Evolutionary conservation across 1,140 invertebrate species (phyloP), one percentile per base, ranked within the genome.

Genomic region (Zaprionus lachaisei): DNA sequence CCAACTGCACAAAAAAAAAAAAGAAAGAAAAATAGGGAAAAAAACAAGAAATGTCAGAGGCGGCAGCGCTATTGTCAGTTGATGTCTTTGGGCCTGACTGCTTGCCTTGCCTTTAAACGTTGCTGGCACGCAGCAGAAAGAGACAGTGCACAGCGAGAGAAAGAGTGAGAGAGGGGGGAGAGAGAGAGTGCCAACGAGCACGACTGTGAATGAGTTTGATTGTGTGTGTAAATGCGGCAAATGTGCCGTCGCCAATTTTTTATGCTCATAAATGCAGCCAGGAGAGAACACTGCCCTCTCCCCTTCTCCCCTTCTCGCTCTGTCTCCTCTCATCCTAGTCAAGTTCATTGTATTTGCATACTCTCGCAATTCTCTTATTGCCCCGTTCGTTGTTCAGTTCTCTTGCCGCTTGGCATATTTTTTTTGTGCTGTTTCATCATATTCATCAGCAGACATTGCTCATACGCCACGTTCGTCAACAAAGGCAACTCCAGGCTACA

Each of bases 301-400:
- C 61, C 20, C 20, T 24, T 20, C 41, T n/a, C n/a, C 15, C 38
- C 38, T n/a, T 12, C 5, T 6, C 54, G 26, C 12, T 20, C 5
- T 47, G 65, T 71, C 66, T 60, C 56, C 66, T 55, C 14, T 17
- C 14, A 63, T 51, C 60, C 66, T 7, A 70, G 72, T 87, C 83
- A 83, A 87, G 84, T 81, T 89, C 85, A 90, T 89, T 89, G 84
- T 89, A 90, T 89, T 89, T 89, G 85, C 84, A 89, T 90, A 78
- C 34, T 54, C 31, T 11, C 14, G n/a, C 28, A 26, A 15, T 9
- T 28, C 38, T 47, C 22, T 38, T 47, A 28, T 31, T 31, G 54
- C 47, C 47, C 47, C 47, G 20, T 5, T 51, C 11, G 20, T 17
- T 47, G 41, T n/a, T 47, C 17, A 22, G 17, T 20, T 49, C 47